Conservation (phyloP, 2,888 invertebrate species). For the Copidosoma aretas region DNA sequence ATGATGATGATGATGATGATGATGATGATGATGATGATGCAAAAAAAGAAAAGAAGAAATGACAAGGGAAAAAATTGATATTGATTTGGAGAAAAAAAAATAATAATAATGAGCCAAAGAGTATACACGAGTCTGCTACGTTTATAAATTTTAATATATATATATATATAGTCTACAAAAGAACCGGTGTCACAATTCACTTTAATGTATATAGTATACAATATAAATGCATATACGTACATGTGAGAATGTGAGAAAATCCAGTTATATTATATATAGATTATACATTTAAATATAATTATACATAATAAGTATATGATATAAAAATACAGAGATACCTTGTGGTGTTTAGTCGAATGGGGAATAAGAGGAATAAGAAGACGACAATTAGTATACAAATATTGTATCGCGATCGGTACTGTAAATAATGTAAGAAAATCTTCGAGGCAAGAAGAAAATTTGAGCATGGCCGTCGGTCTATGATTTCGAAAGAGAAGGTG, state of each 20-base stretch:
- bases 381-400: slow-evolving; percentile 1
- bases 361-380: slow-evolving; percentile 26
- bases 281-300: slow-evolving; percentile 25
- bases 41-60: slow-evolving; percentile 16
- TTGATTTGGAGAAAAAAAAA: slow-evolving; percentile 16
- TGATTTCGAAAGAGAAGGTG: too few relatives aligned
- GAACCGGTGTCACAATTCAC: slow-evolving; percentile 39
- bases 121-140: slow-evolving; percentile 42
- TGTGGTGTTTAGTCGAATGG: slow-evolving; percentile 26
- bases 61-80: neutral
- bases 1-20: too few relatives aligned
- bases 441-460: slow-evolving; percentile 32
- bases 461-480: slow-evolving; percentile 24
- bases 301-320: slow-evolving; percentile 8
- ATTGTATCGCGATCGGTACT: slow-evolving; percentile 28
- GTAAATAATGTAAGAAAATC: slow-evolving; percentile 52
- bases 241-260: slow-evolving; percentile 36
- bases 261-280: slow-evolving; percentile 23
- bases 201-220: slow-evolving; percentile 47
- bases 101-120: slow-evolving; percentile 37
- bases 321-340: slow-evolving; percentile 22
- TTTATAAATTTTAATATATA: slow-evolving; percentile 43
- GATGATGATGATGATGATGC: too few relatives aligned
- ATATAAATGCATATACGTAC: slow-evolving; percentile 38
- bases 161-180: slow-evolving; percentile 18